Conservation (phyloP, 2,888 invertebrate species). For the Neoaliturus tenellus region DNA sequence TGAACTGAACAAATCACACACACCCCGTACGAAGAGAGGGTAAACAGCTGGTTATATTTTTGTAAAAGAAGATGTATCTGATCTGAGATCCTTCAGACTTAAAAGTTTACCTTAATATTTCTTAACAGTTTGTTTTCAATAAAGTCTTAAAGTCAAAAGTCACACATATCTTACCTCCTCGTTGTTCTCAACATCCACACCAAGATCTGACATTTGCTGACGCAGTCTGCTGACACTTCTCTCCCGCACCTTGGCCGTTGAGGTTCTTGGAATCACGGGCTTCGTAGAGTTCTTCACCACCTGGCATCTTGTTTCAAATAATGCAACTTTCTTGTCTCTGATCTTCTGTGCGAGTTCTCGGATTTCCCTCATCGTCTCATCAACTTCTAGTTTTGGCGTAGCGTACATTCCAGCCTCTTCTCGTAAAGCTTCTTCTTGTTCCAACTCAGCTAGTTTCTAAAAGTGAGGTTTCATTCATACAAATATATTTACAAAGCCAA, state of each 20-base stretch:
- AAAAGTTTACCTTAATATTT: too few relatives aligned
- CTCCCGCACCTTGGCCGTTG: constrained; percentile 81
- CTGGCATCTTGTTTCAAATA: too few relatives aligned
- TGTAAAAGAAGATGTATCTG: too few relatives aligned
- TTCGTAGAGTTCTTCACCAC: constrained; percentile 90
- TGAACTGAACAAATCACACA: too few relatives aligned
- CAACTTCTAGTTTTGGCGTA: constrained; percentile 89
- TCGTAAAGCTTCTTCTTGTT: constrained; percentile 91
- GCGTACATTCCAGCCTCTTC: constrained; percentile 93
- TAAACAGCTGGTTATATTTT: too few relatives aligned
- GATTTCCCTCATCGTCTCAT: constrained; percentile 93
- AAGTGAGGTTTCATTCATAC: too few relatives aligned
- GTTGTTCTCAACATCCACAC: constrained; percentile 90
- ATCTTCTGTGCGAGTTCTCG: constrained; percentile 90
- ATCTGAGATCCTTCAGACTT: too few relatives aligned
- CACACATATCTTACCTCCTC: constrained; percentile 72
- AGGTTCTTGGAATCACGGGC: constrained; percentile 88
- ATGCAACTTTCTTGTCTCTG: constrained; percentile 90
- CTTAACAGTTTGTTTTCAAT: too few relatives aligned
- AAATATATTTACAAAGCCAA: too few relatives aligned
- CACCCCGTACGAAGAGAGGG: too few relatives aligned
- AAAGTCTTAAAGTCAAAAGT: too few relatives aligned
- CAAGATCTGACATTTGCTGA: constrained; percentile 90
- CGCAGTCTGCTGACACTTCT: constrained; percentile 84
- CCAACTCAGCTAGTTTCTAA: constrained; percentile 91